These are phyloP conservation scores for Pangasius larnaudii DNA, from an alignment of 2,797 vertebrate species.

Conservation along the genomic window DNA sequence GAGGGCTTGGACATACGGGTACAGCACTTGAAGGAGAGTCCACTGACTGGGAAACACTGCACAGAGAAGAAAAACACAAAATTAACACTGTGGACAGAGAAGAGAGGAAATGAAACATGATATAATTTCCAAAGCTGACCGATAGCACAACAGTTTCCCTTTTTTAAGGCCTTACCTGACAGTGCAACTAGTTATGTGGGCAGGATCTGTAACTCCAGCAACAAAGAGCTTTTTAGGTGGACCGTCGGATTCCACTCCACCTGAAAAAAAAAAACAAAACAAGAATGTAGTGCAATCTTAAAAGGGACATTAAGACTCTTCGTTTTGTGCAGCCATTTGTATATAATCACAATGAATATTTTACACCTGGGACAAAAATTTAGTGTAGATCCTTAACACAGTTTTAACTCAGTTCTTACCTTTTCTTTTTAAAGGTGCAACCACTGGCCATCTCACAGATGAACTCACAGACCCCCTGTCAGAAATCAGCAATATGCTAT, in stretches of 20 bases:
- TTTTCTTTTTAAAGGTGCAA: conserved; percentile 79
- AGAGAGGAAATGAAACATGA: neutral
- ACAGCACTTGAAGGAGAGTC: conserved; percentile 64
- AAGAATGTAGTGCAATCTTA: neutral
- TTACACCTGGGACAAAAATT: conserved; percentile 5
- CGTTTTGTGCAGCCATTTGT: neutral
- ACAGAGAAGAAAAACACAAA: neutral
- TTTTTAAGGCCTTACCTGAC: conserved; percentile 69
- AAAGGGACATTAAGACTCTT: neutral
- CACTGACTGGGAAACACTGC: conserved; percentile 72
- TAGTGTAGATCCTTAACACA: neutral
- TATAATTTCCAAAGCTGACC: neutral
- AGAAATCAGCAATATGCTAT: neutral
- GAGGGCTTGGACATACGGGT: conserved; percentile 62
- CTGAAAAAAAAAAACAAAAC: conserved; percentile 54
- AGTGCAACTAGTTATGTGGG: conserved; percentile 74
- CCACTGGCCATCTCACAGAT: conserved; percentile 69
- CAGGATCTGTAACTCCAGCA: conserved; percentile 76
- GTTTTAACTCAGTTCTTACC: conserved; percentile 59
- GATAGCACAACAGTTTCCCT: neutral
- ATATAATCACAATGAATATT: neutral
- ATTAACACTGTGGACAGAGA: neutral
- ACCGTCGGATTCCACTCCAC: conserved; percentile 80
- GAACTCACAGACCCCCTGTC: conserved; percentile 70
- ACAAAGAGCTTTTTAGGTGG: conserved; percentile 84